phyloP scores from a whole-genome alignment of 2,797 vertebrate species.

The Clamator glandarius region DNA sequence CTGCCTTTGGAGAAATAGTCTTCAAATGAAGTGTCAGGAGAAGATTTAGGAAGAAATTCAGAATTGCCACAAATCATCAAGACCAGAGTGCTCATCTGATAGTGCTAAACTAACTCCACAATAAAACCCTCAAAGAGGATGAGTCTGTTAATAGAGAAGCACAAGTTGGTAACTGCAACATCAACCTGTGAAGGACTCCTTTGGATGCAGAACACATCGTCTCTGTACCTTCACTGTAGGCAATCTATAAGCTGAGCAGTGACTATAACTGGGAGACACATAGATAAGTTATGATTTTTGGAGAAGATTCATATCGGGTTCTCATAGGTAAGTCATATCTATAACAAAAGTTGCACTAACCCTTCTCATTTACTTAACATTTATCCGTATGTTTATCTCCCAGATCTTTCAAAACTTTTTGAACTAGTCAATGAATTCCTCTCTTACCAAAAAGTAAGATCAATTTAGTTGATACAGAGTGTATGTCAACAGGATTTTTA shows the following conservation, averaged over 20 bases:
- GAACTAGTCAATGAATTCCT: not conserved
- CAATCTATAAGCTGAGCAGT: not conserved
- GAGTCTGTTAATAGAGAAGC: not conserved
- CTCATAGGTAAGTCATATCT: not conserved
- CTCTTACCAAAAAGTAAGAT: not conserved
- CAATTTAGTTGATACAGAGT: not conserved
- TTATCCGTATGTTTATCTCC: fast-evolving
- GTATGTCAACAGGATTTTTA: too few species aligned
- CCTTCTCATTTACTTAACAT: not conserved
- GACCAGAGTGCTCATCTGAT: not conserved
- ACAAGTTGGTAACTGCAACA: not conserved
- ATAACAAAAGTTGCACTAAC: too few species aligned
- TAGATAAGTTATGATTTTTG: not conserved
- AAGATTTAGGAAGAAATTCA: not conserved
- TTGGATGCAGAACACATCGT: too few species aligned
- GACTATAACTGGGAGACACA: not conserved
- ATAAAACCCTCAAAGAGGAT: not conserved
- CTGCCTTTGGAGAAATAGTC: not conserved
- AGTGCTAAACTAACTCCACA: not conserved
- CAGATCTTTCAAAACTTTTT: not conserved
- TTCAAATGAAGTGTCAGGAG: not conserved
- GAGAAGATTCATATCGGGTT: not conserved
- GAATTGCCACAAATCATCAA: not conserved
- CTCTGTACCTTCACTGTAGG: not conserved
- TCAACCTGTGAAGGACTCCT: not conserved